A percentile compares a stretch with the other conserved stretches of the same genome.
Evolutionary conservation across 2,888 invertebrate species (phyloP).

Genomic region (Lymantria dispar): DNA sequence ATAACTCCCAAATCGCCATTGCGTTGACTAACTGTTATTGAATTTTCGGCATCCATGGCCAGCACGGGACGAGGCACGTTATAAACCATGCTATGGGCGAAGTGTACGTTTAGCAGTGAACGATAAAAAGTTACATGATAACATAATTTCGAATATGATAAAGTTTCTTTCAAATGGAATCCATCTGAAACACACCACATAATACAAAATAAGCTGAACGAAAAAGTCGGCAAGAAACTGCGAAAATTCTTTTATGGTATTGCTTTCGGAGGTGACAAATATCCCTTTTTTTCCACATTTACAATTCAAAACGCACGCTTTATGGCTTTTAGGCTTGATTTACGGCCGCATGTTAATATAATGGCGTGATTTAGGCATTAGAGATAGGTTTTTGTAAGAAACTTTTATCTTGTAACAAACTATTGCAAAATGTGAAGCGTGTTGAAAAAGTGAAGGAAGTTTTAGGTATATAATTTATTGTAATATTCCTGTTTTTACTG

Average conservation of each 20-base stretch:
- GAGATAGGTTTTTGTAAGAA: neutral
- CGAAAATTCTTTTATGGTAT: constrained; percentile 7
- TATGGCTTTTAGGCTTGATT: constrained; percentile 26
- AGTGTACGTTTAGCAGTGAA: too few relatives aligned
- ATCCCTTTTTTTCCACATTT: constrained; percentile 27
- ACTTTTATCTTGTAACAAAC: neutral
- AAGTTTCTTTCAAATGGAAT: neutral
- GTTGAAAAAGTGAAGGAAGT: neutral
- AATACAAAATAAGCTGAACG: constrained; percentile 6
- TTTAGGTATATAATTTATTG: too few relatives aligned
- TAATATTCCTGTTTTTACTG: too few relatives aligned
- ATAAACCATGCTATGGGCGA: too few relatives aligned
- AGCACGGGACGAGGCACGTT: too few relatives aligned
- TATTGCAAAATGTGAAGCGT: neutral
- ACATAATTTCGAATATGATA: too few relatives aligned
- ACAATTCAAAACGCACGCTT: constrained; percentile 32
- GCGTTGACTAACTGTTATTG: too few relatives aligned
- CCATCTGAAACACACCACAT: neutral
- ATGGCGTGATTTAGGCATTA: constrained; percentile 21
- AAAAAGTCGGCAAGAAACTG: constrained; percentile 4
- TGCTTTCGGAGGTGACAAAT: constrained; percentile 19
- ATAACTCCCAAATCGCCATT: too few relatives aligned
- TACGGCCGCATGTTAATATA: constrained; percentile 23
- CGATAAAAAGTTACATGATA: too few relatives aligned
- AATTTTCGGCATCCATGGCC: too few relatives aligned